Conservation (phyloP, 2,113 vertebrate species). For the Carassius carassius region DNA sequence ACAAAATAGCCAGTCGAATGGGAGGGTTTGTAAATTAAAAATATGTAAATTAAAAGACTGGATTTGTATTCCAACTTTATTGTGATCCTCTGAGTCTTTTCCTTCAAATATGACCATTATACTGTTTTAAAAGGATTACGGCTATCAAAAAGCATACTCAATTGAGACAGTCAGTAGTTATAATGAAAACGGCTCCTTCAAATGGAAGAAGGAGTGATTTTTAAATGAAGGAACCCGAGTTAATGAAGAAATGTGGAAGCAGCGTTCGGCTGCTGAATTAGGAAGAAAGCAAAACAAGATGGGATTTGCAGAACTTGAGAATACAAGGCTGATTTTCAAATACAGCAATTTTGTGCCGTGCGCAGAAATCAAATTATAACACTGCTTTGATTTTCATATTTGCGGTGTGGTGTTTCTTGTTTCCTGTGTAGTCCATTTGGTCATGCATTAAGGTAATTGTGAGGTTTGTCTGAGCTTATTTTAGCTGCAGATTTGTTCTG, state of each 20-base stretch:
- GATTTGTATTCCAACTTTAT: not conserved
- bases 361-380: constrained; percentile 19
- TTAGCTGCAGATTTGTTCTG: constrained; percentile 11
- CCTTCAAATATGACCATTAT: not conserved
- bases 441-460: not conserved
- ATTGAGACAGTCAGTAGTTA: constrained; percentile 14
- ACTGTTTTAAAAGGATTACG: constrained; percentile 39
- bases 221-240: constrained; percentile 16
- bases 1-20: not conserved
- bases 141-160: constrained; percentile 22
- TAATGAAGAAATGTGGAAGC: constrained; percentile 29
- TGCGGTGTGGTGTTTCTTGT: not conserved
- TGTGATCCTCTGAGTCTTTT: constrained; percentile 1
- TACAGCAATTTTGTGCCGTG: not conserved
- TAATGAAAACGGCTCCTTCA: constrained; percentile 38
- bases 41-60: constrained; percentile 10
- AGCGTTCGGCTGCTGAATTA: constrained; percentile 10
- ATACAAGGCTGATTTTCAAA: not conserved
- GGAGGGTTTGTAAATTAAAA: constrained; percentile 27
- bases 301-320: constrained; percentile 12
- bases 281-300: constrained; percentile 2
- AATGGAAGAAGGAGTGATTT: constrained; percentile 26
- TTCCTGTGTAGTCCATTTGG: not conserved
- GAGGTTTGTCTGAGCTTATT: not conserved
- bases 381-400: constrained; percentile 22